Base-by-base conservation (phyloP, 2,113 vertebrate genomes). In the Triplophysa dalaica region DNA sequence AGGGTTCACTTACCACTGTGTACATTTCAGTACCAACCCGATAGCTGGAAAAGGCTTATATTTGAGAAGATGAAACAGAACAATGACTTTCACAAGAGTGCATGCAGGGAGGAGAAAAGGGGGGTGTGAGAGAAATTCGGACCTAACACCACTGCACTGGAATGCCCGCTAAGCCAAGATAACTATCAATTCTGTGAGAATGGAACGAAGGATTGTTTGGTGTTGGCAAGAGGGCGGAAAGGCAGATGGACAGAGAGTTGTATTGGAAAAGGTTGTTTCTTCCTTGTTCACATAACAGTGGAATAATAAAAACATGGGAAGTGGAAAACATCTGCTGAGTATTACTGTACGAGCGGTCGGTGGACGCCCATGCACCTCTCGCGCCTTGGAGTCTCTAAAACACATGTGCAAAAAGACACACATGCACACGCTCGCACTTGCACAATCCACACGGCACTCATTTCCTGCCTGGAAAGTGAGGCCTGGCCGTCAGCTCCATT, bases 251-350 rank as follows among this genome's bases (percentile, higher is more conserved):
- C 41, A 67, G 63, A 73, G 50, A 41, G 74, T 66, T 84, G 81
- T 77, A 77, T 77, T 85, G 75, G 78, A 81, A 73, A 76, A 73
- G 58, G 66, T 73, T 54, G 38, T 64, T 74, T 60, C 75, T 70
- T 60, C 48, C 45, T 68, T 61, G 61, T 76, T 82, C 83, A 82
- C 77, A 78, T 85, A 54, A 85, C 79, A 83, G 22, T 63, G 64
- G 56, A 85, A 82, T 85, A 82, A 83, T 82, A 83, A 19, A 58
- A 80, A 60, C 79, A 79, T 21, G 48, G 75, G 79, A 76, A 63
- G 70, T 81, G 85, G 77, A 84, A 84, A 87, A 87, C 86, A 87
- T 87, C 86, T 87, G 86, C 81, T 82, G 65, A 81, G 80, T 63
- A 84, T 86, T 86, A 29, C 29, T 29, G 29, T 29, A 85, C 43